Evolutionary conservation across 2,113 vertebrate species (phyloP), one percentile per base, ranked within the genome.

Genomic region (Lanius collurio): DNA sequence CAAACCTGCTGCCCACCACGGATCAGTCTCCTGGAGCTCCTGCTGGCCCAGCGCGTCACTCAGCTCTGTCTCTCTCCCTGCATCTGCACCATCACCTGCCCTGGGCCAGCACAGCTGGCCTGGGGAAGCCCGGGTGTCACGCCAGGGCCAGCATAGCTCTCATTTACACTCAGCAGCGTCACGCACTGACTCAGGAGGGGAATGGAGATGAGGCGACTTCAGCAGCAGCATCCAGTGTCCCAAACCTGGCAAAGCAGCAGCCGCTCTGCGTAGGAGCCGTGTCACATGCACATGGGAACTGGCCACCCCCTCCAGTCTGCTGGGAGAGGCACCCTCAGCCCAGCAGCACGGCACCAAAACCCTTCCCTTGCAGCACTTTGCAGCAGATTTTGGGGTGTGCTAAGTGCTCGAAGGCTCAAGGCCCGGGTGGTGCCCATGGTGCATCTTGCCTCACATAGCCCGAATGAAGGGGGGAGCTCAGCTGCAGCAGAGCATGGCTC

Each of bases 261-360:
- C 63, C 1, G 1, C 44, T 89, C 44, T 64, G 62, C 2, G 0
- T 1, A 4, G 50, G 17, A 78, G 26, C 35, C 27, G 7, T 14
- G 28, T 14, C 17, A 47, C 4, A 5, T 2, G 33, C 10, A 7
- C 73, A 28, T 1, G 4, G 57, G 62, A 63, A 20, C 39, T 1
- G 35, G 53, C 76, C 65, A n/a, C 28, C 30, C 39, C 23, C 13
- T 21, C 33, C 30, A 52, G 57, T 10, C 86, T 50, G 47, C 67
- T 33, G n/a, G 26, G 50, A 95, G 22, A 69, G 75, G 35, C 35
- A 67, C 49, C 56, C 49, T 69, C 70, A 35, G 31, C 55, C 47
- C 59, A 30, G 44, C 65, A 49, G 62, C 21, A 31, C 17, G 2
- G n/a, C 2, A 39, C 33, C 81, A 30, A 57, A 73, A 33, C 77